Base-by-base conservation (phyloP, 2,888 invertebrate species). In the Epistrophe grossulariae region DNA sequence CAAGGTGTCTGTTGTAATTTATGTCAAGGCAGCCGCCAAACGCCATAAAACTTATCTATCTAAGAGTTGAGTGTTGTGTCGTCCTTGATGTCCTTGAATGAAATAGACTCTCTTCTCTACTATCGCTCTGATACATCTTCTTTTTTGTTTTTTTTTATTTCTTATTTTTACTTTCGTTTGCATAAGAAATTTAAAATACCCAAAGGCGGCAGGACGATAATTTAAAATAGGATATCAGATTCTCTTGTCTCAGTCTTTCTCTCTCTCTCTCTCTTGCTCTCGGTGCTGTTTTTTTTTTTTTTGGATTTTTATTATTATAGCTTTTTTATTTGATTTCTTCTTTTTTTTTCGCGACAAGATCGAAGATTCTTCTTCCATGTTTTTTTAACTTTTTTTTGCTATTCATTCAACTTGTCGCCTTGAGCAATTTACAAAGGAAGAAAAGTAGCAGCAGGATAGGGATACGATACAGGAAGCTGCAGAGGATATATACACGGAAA, bases 221-320 rank as follows among this genome's bases (percentile, higher is more conserved):
- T 87, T 87, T 83, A 83, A 83, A 79, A 79, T 68, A 70, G 48
- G 83, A 79, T 87, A 87, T 87, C 87, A 79, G 87, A 87, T 87
- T 83, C 76, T 45, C 76, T 76, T 83, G 83, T 78, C 85, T 70
- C 50, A n/a, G n/a, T 55, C 8, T 9, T 17, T 6, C 11, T 35
- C 35, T 3, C 10, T 0, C 55, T 31, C 57, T 38, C 45, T 57
- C 11, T 71, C 79, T 17, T 10, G 31, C 19, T 38, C 9, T 43
- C 15, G 8, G 19, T 62, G 24, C 24, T 31, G 31, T 64, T 64
- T 70, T 55, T 45, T 43, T 13, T 48, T 40, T 24, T 57, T n/a
- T n/a, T n/a, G n/a, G 52, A 10, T 11, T 52, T 68, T 50, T 66
- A 48, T 55, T 74, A 45, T 62, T 71, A 71, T 79, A 59, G 31